A percentile compares a stretch with the other conserved stretches of the same genome.
Evolutionary conservation across 2,797 vertebrate species (phyloP).

Genomic region (Sphenodon punctatus): DNA sequence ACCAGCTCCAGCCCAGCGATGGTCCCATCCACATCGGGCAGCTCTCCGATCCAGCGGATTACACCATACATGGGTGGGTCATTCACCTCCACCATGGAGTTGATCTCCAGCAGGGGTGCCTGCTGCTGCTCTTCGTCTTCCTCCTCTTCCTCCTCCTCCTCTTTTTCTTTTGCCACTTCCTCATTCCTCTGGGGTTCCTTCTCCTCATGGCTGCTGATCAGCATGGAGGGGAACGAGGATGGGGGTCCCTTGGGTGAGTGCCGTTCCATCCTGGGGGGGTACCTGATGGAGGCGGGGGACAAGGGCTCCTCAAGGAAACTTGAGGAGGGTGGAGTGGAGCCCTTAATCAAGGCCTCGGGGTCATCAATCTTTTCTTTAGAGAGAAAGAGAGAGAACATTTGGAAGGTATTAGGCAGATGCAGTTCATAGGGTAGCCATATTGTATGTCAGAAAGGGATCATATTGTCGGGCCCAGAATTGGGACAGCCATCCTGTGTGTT

Average conservation of each 20-base stretch:
- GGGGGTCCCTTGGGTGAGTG: neutral
- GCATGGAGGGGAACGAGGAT: neutral
- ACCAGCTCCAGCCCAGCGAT: constrained; percentile 87
- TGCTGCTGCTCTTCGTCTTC: neutral
- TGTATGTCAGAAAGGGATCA: neutral
- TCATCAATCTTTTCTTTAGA: constrained; percentile 15
- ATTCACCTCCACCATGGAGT: constrained; percentile 86
- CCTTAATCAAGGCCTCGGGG: neutral
- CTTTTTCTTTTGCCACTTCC: neutral
- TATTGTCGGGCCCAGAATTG: too few relatives aligned
- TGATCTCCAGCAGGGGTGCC: constrained; percentile 70
- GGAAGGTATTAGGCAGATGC: neutral
- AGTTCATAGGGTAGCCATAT: neutral
- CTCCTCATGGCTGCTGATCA: neutral
- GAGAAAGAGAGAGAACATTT: constrained; percentile 6
- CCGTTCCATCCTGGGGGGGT: neutral
- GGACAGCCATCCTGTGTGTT: neutral
- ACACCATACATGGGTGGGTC: constrained; percentile 84
- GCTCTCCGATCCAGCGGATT: constrained; percentile 83
- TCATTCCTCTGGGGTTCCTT: neutral
- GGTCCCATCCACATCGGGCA: constrained; percentile 62
- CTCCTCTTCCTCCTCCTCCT: neutral
- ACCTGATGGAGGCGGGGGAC: neutral
- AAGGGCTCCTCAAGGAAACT: neutral
- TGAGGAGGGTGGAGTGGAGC: neutral